Evolutionary conservation across 2,797 vertebrate species (phyloP).

Genomic region (Chiloscyllium punctatum): DNA sequence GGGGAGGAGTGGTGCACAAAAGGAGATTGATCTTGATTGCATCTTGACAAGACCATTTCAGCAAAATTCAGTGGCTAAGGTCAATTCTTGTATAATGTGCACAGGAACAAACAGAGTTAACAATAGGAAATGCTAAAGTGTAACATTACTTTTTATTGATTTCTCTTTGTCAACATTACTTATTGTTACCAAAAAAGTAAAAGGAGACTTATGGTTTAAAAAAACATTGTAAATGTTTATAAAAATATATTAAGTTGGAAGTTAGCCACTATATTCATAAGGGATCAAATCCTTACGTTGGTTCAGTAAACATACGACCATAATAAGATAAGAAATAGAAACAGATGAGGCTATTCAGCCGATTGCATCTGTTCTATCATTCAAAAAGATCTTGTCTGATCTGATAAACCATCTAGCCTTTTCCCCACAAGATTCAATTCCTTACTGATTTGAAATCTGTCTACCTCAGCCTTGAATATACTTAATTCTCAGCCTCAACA

Average conservation of each 20-base stretch:
- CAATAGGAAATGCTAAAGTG: background rate
- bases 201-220: background rate
- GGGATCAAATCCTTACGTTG: background rate
- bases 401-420: too few species aligned
- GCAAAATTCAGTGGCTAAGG: background rate
- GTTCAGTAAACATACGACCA: background rate
- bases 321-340: too few species aligned
- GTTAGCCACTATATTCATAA: background rate
- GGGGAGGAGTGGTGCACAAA: background rate
- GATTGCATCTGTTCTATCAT: too few species aligned
- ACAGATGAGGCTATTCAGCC: too few species aligned
- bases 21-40: background rate
- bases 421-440: too few species aligned
- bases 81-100: background rate
- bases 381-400: too few species aligned
- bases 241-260: background rate
- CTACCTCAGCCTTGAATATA: too few species aligned
- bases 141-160: background rate
- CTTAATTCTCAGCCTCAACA: too few species aligned
- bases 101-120: background rate
- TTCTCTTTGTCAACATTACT: constrained; percentile 6
- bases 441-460: too few species aligned
- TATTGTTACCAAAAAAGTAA: background rate
- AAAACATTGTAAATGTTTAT: background rate
- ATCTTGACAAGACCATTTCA: background rate